Evolutionary conservation across 2,113 vertebrate species (phyloP), one percentile per base, ranked within the genome.

Genomic region (Rhegmatorhina hoffmannsi): DNA sequence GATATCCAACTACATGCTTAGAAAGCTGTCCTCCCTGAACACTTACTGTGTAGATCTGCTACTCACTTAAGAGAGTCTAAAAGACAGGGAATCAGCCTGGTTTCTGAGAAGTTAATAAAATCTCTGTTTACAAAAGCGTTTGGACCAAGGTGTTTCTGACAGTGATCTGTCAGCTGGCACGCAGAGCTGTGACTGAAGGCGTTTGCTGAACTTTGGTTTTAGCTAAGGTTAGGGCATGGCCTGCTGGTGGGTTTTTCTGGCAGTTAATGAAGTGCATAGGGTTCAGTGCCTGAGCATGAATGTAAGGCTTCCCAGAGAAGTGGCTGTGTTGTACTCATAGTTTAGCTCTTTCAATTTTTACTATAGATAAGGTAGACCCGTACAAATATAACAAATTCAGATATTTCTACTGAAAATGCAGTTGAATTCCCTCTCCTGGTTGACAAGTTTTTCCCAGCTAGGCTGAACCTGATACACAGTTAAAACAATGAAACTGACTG

Each of bases 401-500:
- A 13, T 83, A 40, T 63, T 88, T 74, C 24, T 91, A 7, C 12
- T 66, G 55, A 72, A 83, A 76, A 73, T 26, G 24, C 5, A 53
- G 9, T 74, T 10, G 14, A 64, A 46, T 85, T 70, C 8, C 29
- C 9, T 49, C 15, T 11, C 12, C 10, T 11, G 9, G 11, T 67
- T 31, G 49, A 20, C 3, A 15, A 43, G 31, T n/a, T 70, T 91
- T 84, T 58, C 46, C 50, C 33, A 60, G 50, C 34, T 63, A 13
- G 26, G 12, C 76, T 86, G 60, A 49, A 52, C 34, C 11, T 25
- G 24, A 13, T 89, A 44, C 3, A 25, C 10, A 40, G 33, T 13
- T 1, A 4, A 49, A 49, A n/a, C 26, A 13, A 5, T n/a, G 5
- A 70, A 59, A 53, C n/a, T 2, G 1, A 7, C 15, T 52, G 66